A percentile compares a stretch with the other conserved stretches of the same genome.
These are phyloP conservation scores for Orthonyx spaldingii DNA, from an alignment of 2,113 vertebrate species.

Conservation along the genomic window DNA sequence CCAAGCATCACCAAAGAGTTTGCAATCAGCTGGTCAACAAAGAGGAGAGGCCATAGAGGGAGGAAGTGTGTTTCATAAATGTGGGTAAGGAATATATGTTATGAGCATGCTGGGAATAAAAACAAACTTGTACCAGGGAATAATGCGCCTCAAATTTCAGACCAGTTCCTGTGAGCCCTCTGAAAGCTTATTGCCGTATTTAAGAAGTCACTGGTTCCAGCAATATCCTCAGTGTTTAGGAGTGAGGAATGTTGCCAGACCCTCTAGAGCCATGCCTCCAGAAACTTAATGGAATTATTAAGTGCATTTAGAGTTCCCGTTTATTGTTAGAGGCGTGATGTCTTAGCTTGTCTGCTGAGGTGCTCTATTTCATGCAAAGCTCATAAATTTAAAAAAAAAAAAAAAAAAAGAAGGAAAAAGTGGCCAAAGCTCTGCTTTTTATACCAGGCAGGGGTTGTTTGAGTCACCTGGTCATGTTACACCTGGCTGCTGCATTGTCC, in stretches of 20 bases:
- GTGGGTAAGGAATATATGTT: background rate
- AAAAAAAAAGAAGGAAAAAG: background rate
- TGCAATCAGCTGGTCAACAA: background rate
- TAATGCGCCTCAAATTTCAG: background rate
- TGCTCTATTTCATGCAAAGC: background rate
- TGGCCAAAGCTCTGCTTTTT: background rate
- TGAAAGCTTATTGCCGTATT: background rate
- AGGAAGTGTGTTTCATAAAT: slow-evolving; percentile 4
- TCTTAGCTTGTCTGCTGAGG: background rate
- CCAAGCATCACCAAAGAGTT: background rate
- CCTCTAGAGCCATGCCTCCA: background rate
- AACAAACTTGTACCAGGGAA: background rate
- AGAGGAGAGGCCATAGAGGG: background rate
- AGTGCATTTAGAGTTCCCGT: background rate
- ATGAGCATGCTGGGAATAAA: background rate
- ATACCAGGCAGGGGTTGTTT: background rate
- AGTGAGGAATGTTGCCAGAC: background rate
- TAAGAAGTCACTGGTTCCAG: background rate
- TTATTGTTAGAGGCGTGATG: background rate
- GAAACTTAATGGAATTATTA: background rate
- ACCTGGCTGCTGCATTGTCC: background rate
- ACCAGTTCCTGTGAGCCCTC: slow-evolving; percentile 13
- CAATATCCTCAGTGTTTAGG: background rate
- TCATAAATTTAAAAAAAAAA: background rate
- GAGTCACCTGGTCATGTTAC: background rate